phyloP scores from a whole-genome alignment of 2,797 vertebrate species.

The Brachyrhaphis roseni region DNA sequence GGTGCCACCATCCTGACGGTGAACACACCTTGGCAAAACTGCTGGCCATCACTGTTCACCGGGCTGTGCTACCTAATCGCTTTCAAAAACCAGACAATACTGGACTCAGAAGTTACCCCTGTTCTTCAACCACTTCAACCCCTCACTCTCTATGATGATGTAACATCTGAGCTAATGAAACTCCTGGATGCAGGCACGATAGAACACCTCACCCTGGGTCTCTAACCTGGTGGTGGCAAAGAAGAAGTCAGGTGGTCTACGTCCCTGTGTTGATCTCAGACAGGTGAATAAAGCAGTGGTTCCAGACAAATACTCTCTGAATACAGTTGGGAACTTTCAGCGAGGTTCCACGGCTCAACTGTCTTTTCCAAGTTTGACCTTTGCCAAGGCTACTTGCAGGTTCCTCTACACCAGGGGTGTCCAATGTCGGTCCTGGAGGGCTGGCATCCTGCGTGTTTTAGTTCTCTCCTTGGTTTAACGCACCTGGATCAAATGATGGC shows the following conservation, averaged over 20 bases:
- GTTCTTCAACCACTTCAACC: not conserved
- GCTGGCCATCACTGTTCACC: not conserved
- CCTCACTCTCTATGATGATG: not conserved
- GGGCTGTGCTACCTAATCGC: not conserved
- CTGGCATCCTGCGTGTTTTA: no score
- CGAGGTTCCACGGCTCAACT: constrained; percentile 1
- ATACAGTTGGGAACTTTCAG: not conserved
- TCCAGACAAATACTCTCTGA: not conserved
- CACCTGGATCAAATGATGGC: no score
- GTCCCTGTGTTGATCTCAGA: not conserved
- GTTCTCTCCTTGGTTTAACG: no score
- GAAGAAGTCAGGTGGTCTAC: not conserved
- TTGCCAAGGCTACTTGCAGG: not conserved
- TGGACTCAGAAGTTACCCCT: no score
- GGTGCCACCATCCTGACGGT: no score
- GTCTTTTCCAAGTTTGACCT: constrained; percentile 12
- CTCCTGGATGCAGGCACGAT: not conserved
- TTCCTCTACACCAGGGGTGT: no score
- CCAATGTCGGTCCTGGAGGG: no score
- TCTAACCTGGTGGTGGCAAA: constrained; percentile 9
- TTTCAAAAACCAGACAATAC: not conserved
- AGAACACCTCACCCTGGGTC: not conserved
- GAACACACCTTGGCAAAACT: not conserved
- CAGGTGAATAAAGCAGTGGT: not conserved
- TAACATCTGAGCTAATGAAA: not conserved